Conservation (phyloP, 1,140 invertebrate genomes). For the Zophobas atratus region DNA sequence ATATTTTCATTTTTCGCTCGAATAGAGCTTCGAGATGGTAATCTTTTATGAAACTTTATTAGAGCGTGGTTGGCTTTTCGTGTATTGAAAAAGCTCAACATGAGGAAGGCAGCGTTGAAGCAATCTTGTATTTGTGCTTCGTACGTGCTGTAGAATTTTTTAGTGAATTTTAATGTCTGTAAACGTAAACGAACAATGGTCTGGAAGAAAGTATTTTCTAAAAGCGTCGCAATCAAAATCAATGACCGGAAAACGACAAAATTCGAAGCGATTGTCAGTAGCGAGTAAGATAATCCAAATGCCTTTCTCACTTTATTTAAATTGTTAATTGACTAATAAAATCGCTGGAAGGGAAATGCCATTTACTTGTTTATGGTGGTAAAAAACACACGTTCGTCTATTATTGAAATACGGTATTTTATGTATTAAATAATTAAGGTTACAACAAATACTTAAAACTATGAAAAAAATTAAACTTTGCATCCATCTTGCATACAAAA, state of each 20-base stretch:
- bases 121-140: too few relatives aligned
- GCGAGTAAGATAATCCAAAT: background rate
- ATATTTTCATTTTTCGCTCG: constrained; percentile 8
- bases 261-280: background rate
- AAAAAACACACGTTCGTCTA: too few relatives aligned
- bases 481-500: too few relatives aligned
- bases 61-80: background rate
- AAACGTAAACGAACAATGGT: too few relatives aligned
- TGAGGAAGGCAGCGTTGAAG: too few relatives aligned
- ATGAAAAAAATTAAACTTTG: too few relatives aligned
- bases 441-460: too few relatives aligned
- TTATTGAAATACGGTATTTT: background rate
- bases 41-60: background rate
- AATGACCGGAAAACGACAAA: background rate
- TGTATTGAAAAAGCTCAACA: too few relatives aligned
- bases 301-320: background rate
- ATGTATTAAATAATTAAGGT: background rate
- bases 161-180: too few relatives aligned
- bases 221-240: background rate
- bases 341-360: background rate
- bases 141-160: too few relatives aligned
- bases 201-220: background rate
- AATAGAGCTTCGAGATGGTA: background rate
- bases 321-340: background rate
- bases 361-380: background rate